phyloP scores from a whole-genome alignment of 1,140 invertebrate genomes.

The Drosophila lini region DNA sequence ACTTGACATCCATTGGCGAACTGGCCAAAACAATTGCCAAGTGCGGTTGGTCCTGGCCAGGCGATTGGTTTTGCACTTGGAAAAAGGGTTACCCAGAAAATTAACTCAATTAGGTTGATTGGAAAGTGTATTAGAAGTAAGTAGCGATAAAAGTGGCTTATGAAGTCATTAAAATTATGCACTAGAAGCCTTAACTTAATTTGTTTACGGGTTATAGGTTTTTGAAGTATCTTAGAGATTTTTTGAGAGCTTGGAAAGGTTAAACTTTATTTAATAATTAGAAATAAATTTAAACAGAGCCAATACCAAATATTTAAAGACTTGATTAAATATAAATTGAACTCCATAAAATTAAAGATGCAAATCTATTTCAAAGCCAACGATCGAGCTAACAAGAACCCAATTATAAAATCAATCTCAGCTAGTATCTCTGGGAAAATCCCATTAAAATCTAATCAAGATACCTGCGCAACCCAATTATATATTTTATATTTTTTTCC shows the following conservation, averaged over 20 bases:
- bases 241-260: not conserved
- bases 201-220: not conserved
- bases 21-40: constrained; percentile 54
- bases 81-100: not conserved
- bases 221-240: not conserved
- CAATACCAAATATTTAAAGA: not conserved
- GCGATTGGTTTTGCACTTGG: constrained; percentile 14
- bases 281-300: too few species aligned
- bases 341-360: not conserved
- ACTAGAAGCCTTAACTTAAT: not conserved
- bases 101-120: not conserved
- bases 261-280: too few species aligned
- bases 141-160: not conserved
- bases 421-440: not conserved
- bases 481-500: constrained; percentile 4
- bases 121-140: not conserved
- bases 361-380: not conserved
- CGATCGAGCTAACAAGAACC: not conserved
- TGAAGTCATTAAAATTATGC: not conserved
- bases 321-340: not conserved
- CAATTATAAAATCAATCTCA: constrained; percentile 13
- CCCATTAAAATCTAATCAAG: constrained; percentile 32
- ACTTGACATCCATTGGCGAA: constrained; percentile 34
- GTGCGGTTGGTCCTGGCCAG: constrained; percentile 27
- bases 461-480: constrained; percentile 21